phyloP scores from a whole-genome alignment of 2,113 vertebrate genomes.

The Heptranchias perlo region DNA sequence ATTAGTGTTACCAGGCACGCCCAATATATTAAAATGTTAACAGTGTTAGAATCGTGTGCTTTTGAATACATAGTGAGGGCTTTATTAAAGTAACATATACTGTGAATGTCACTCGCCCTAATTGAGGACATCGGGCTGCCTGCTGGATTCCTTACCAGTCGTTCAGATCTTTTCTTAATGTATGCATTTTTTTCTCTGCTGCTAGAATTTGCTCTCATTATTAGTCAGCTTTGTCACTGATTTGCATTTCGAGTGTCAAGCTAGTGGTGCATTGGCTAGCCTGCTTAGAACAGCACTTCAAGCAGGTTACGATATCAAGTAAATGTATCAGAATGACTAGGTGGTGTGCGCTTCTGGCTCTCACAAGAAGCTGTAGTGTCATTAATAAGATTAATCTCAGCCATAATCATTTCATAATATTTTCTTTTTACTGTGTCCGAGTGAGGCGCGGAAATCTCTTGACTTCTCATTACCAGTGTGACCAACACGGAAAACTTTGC shows the following conservation, averaged over 20 bases:
- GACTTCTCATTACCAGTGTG: conserved; percentile 99
- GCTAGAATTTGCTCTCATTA: conserved; percentile 97
- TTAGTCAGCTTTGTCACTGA: conserved; percentile 89
- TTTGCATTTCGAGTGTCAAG: conserved; percentile 99
- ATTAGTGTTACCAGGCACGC: conserved; percentile 97
- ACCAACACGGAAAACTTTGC: conserved; percentile 89
- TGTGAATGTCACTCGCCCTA: conserved; percentile 96
- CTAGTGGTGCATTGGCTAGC: conserved; percentile 73
- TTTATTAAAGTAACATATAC: conserved; percentile 93
- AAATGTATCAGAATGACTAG: conserved; percentile 72
- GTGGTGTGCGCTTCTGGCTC: conserved; percentile 93
- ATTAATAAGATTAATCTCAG: conserved; percentile 99
- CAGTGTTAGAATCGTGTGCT: conserved; percentile 96
- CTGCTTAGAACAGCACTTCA: conserved; percentile 76
- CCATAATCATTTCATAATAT: conserved; percentile 97
- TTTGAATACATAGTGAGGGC: conserved; percentile 98
- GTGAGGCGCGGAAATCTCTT: conserved; percentile 89
- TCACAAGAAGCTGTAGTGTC: conserved; percentile 91
- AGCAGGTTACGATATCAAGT: conserved; percentile 77
- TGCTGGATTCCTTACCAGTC: conserved; percentile 90
- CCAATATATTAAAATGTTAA: conserved; percentile 99
- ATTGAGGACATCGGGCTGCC: conserved; percentile 99
- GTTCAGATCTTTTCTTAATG: conserved; percentile 86
- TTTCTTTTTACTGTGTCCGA: conserved; percentile 99
- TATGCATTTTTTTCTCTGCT: conserved; percentile 85